Conservation (phyloP, 1,140 invertebrate genomes). For the Drosophila neocordata region DNA sequence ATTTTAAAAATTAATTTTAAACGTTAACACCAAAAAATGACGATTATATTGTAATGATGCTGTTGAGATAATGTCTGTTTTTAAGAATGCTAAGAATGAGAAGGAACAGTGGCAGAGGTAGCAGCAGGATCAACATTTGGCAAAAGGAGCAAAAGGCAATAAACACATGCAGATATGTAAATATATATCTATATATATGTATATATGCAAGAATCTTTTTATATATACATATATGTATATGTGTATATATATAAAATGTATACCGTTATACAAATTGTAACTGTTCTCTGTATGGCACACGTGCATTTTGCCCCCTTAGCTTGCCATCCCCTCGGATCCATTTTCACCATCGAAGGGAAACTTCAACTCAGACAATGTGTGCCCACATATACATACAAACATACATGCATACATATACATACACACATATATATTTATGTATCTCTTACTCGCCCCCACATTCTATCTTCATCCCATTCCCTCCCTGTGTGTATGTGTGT, state of each 20-base stretch:
- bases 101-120: neutral
- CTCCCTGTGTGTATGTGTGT: conserved; percentile 33
- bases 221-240: conserved; percentile 9
- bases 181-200: too few species aligned
- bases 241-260: conserved; percentile 9
- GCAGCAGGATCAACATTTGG: conserved; percentile 62
- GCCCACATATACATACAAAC: conserved; percentile 42
- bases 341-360: conserved; percentile 18
- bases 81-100: conserved; percentile 14
- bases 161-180: neutral
- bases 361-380: conserved; percentile 23
- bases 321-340: conserved; percentile 12
- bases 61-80: conserved; percentile 2
- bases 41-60: neutral
- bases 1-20: neutral
- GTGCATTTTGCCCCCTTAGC: conserved; percentile 34
- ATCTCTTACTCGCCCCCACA: neutral
- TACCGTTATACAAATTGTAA: conserved; percentile 74
- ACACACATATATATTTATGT: conserved; percentile 40
- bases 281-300: conserved; percentile 57
- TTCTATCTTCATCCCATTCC: neutral
- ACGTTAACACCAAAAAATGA: neutral
- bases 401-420: conserved; percentile 38
- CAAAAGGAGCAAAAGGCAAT: conserved; percentile 34
- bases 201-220: too few species aligned